A percentile compares a stretch with the other conserved stretches of the same genome.
These are phyloP conservation scores for Pseudomyrmex concolor DNA, from an alignment of 1,140 invertebrate genomes.

Conservation along the genomic window DNA sequence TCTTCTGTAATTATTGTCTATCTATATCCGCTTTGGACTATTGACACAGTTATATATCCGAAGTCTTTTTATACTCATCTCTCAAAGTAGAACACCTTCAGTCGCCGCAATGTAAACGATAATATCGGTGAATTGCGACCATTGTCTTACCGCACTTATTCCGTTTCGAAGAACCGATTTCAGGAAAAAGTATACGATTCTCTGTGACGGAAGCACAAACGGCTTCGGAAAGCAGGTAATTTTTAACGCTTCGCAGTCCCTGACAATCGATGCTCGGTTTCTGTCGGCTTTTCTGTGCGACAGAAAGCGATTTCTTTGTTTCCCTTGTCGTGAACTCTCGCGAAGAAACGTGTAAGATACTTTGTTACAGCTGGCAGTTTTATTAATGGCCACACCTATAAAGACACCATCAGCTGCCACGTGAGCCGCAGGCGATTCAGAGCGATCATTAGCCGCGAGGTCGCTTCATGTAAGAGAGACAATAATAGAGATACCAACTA, in stretches of 20 bases:
- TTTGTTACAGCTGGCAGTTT: constrained; percentile 61
- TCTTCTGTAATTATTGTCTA: constrained; percentile 25
- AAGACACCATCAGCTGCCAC: constrained; percentile 67
- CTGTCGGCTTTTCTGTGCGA: neutral
- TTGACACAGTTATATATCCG: neutral
- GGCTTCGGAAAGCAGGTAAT: constrained; percentile 6
- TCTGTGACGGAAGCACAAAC: constrained; percentile 13
- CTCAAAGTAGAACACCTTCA: constrained; percentile 2
- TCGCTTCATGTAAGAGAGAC: constrained; percentile 67
- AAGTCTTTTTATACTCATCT: constrained; percentile 25
- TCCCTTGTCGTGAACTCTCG: neutral
- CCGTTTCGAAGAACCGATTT: constrained; percentile 38
- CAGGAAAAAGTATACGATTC: constrained; percentile 45
- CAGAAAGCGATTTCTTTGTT: constrained; percentile 65
- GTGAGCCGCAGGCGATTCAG: constrained; percentile 49
- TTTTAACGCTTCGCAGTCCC: constrained; percentile 4
- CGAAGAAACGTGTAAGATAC: constrained; percentile 37
- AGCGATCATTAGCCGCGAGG: constrained; percentile 59
- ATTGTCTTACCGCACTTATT: constrained; percentile 12
- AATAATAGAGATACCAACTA: constrained; percentile 77
- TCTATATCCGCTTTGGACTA: neutral
- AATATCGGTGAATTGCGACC: constrained; percentile 39
- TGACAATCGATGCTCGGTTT: constrained; percentile 2
- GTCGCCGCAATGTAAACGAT: constrained; percentile 32
- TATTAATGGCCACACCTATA: constrained; percentile 74